Evolutionary conservation across 2,113 vertebrate species (phyloP).

Genomic region (Daphoenositta chrysoptera): DNA sequence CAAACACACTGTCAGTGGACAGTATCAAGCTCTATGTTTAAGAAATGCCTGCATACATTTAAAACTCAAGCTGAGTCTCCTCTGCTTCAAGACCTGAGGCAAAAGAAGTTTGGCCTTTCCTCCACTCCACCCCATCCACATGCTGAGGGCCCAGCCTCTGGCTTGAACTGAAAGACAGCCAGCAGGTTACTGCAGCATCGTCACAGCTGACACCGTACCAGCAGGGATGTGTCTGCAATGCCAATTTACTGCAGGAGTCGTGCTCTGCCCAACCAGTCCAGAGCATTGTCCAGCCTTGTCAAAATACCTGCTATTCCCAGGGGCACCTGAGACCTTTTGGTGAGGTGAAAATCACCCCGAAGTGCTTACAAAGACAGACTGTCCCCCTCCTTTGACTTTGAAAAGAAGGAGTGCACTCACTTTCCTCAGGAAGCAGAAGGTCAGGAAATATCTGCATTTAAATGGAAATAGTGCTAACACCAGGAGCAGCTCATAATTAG

Average conservation of each 20-base stretch:
- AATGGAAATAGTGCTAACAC: not conserved
- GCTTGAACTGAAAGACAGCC: not conserved
- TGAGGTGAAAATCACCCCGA: not conserved
- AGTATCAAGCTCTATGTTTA: not conserved
- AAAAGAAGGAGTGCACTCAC: not conserved
- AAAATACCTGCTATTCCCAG: not conserved
- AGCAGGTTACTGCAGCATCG: not conserved
- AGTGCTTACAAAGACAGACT: not conserved
- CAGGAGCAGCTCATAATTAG: conserved; percentile 18
- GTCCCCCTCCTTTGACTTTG: not conserved
- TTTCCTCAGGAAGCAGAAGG: not conserved
- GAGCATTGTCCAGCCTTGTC: not conserved
- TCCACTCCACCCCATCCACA: not conserved
- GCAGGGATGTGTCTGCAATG: not conserved
- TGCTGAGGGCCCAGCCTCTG: not conserved
- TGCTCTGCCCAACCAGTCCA: not conserved
- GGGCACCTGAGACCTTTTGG: rapidly evolving
- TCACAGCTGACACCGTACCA: rapidly evolving
- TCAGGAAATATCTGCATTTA: conserved; percentile 3
- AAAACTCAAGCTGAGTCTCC: not conserved
- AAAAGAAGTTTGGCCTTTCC: not conserved
- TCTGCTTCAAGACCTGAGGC: not conserved
- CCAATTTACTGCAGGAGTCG: not conserved
- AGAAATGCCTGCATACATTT: not conserved
- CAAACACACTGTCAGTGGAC: not conserved